Evolutionary conservation across 2,113 vertebrate species (phyloP).

Genomic region (Hydropotes inermis): DNA sequence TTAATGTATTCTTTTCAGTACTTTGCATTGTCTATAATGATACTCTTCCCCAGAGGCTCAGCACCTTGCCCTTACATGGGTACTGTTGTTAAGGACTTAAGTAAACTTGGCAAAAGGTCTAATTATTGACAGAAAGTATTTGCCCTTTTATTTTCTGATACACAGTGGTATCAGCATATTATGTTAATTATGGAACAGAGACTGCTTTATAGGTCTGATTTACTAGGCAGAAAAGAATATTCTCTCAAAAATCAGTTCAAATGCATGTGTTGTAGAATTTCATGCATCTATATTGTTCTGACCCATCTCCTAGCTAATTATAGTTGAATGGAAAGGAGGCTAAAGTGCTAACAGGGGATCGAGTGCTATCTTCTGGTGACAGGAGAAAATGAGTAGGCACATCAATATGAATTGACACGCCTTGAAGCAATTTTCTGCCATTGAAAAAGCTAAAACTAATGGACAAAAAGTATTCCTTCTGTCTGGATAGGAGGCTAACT

Average conservation of each 20-base stretch:
- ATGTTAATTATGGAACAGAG: neutral
- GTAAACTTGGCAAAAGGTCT: neutral
- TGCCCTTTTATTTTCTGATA: constrained; percentile 4
- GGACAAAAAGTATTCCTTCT: constrained; percentile 31
- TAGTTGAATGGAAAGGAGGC: neutral
- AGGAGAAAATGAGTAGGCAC: constrained; percentile 34
- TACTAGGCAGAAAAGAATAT: constrained; percentile 31
- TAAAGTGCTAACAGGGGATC: neutral
- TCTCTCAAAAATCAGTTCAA: neutral
- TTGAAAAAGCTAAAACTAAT: constrained; percentile 52
- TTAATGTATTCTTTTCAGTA: neutral
- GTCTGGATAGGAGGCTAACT: neutral
- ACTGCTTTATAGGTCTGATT: constrained; percentile 28
- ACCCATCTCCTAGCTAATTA: constrained; percentile 19
- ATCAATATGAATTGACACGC: constrained; percentile 1
- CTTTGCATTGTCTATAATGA: neutral
- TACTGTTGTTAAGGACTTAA: constrained; percentile 6
- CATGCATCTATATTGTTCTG: neutral
- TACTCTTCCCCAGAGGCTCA: neutral
- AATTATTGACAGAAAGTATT: constrained; percentile 24
- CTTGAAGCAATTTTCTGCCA: constrained; percentile 37
- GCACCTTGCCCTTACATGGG: neutral
- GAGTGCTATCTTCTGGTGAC: constrained; percentile 28
- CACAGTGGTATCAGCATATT: neutral
- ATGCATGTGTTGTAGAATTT: constrained; percentile 24